Evolutionary conservation across 37 sponge, comb jelly and placozoan species (phyloP).

Genomic region (Ianthella basta): DNA sequence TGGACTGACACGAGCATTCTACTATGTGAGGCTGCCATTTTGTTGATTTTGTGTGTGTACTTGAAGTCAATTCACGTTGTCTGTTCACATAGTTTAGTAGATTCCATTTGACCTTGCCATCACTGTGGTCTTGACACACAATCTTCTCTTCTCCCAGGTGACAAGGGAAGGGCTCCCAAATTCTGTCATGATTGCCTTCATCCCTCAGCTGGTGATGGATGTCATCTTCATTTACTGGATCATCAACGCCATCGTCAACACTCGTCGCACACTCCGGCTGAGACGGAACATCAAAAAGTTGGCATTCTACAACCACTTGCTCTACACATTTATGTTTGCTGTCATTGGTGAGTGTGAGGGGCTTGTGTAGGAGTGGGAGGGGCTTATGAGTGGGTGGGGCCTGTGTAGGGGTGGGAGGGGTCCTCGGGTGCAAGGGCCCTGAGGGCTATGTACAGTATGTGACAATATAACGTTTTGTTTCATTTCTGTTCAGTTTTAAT

Average conservation of each 20-base stretch:
- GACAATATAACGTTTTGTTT: too few relatives aligned
- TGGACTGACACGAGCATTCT: constrained; percentile 45
- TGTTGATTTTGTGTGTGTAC: too few relatives aligned
- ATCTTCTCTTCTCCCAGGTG: not conserved
- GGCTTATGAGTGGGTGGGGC: not conserved
- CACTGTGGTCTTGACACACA: too few relatives aligned
- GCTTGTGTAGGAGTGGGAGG: not conserved
- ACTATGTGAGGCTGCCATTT: not conserved
- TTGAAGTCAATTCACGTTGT: too few relatives aligned
- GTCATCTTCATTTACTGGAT: constrained; percentile 38
- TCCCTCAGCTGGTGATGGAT: constrained; percentile 15
- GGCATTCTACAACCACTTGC: constrained; percentile 80
- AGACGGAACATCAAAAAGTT: constrained; percentile 80
- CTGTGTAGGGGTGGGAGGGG: too few relatives aligned
- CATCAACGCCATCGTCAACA: constrained; percentile 66
- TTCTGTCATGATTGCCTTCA: not conserved
- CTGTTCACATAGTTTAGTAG: too few relatives aligned
- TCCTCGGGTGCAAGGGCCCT: too few relatives aligned
- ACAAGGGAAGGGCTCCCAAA: not conserved
- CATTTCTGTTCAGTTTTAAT: too few relatives aligned
- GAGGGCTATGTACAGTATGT: too few relatives aligned
- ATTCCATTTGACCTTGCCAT: too few relatives aligned
- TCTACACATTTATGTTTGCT: constrained; percentile 69
- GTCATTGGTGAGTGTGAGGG: constrained; percentile 49
- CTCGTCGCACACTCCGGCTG: constrained; percentile 61